phyloP scores from a whole-genome alignment of 2,888 invertebrate species.

The Ochlodes sylvanus region DNA sequence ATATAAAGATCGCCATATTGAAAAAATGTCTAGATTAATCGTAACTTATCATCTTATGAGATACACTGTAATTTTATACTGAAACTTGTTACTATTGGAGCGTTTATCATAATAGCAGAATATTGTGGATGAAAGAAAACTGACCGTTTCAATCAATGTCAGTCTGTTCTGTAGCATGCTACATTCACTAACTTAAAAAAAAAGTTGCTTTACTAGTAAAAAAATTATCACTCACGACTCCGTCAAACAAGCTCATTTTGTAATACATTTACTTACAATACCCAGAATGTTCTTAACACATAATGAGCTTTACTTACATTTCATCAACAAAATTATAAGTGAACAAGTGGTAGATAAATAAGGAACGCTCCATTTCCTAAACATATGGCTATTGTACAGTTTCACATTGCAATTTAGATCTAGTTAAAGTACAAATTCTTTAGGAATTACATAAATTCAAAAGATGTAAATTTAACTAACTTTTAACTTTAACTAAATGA shows the following conservation, averaged over 20 bases:
- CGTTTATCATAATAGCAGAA: slow-evolving; percentile 70
- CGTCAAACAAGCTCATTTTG: slow-evolving; percentile 78
- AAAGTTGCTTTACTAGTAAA: slow-evolving; percentile 73
- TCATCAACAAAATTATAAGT: slow-evolving; percentile 74
- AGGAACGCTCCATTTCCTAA: slow-evolving; percentile 80
- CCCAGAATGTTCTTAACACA: slow-evolving; percentile 81
- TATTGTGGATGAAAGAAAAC: slow-evolving; percentile 86
- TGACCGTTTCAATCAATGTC: slow-evolving; percentile 75
- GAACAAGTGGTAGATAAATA: slow-evolving; percentile 73
- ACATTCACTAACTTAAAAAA: slow-evolving; percentile 81
- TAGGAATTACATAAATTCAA: slow-evolving; percentile 80
- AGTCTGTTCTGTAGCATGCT: slow-evolving; percentile 79
- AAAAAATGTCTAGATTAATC: slow-evolving; percentile 84
- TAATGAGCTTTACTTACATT: slow-evolving; percentile 79
- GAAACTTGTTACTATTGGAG: slow-evolving; percentile 79
- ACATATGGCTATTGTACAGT: slow-evolving; percentile 82
- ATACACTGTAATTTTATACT: slow-evolving; percentile 84
- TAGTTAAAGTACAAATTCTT: slow-evolving; percentile 84
- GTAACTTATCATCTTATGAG: slow-evolving; percentile 84
- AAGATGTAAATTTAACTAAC: slow-evolving; percentile 82
- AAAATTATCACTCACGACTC: slow-evolving; percentile 81
- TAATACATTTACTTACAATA: slow-evolving; percentile 80
- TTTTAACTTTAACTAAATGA: slow-evolving; percentile 77
- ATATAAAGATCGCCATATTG: slow-evolving; percentile 86
- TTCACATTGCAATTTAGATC: slow-evolving; percentile 83